Evolutionary conservation across 1,140 invertebrate genomes (phyloP).

Genomic region (Drusus annulatus): DNA sequence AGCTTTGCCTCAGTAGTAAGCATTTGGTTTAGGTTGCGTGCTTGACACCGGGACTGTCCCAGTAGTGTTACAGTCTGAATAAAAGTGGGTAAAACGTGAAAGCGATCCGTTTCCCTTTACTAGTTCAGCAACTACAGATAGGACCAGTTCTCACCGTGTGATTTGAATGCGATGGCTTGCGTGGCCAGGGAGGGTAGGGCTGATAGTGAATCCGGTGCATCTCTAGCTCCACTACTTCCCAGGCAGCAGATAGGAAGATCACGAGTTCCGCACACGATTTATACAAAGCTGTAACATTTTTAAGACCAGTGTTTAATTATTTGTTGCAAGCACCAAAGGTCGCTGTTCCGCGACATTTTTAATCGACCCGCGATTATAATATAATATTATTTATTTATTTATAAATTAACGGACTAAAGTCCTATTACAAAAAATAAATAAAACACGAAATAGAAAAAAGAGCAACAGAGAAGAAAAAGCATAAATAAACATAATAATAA

Average conservation of each 20-base stretch:
- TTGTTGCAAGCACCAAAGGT: not conserved
- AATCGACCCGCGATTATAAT: too few relatives aligned
- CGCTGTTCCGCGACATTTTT: too few relatives aligned
- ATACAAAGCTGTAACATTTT: slow-evolving; percentile 10
- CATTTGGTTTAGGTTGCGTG: too few relatives aligned
- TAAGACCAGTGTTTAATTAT: not conserved
- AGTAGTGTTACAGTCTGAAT: not conserved
- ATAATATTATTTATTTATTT: too few relatives aligned
- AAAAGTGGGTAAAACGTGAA: slow-evolving; percentile 52
- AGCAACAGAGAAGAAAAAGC: too few relatives aligned
- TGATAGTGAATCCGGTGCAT: not conserved
- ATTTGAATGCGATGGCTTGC: slow-evolving; percentile 13
- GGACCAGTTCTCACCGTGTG: slow-evolving; percentile 17
- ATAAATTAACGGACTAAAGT: too few relatives aligned
- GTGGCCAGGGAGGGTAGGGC: not conserved
- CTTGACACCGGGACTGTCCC: too few relatives aligned
- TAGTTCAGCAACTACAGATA: too few relatives aligned
- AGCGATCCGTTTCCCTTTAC: slow-evolving; percentile 11
- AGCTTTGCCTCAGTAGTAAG: too few relatives aligned
- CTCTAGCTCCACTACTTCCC: slow-evolving; percentile 4
- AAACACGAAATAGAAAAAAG: too few relatives aligned
- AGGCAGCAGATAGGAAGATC: slow-evolving; percentile 19
- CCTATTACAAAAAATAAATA: too few relatives aligned
- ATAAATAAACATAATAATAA: too few relatives aligned
- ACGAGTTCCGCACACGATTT: slow-evolving; percentile 31